Conservation (phyloP, 37 sponge, comb jelly and placozoan species). For the Petrosia ficiformis region DNA sequence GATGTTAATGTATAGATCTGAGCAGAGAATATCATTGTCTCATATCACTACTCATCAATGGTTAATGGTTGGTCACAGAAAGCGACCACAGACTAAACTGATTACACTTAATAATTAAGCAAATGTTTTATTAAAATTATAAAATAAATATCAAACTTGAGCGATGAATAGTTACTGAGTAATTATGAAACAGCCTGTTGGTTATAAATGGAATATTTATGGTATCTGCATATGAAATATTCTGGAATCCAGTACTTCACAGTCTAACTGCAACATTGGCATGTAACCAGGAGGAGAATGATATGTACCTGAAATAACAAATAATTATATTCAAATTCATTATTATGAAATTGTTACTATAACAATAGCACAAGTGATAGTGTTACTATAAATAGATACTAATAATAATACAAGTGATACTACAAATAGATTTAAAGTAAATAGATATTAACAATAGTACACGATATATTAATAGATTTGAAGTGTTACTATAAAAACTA, state of each 20-base stretch:
- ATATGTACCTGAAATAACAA: background rate
- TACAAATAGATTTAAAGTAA: too few species aligned
- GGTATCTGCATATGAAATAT: constrained; percentile 5
- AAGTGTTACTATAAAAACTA: too few species aligned
- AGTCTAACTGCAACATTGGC: constrained; percentile 51
- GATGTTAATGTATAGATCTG: constrained; percentile 40
- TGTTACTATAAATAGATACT: too few species aligned
- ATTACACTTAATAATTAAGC: background rate
- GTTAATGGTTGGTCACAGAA: constrained; percentile 2
- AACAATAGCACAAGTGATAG: too few species aligned
- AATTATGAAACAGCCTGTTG: background rate
- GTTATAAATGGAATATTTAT: too few species aligned
- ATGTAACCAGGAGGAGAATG: constrained; percentile 1
- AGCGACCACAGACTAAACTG: background rate
- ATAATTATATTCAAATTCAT: background rate
- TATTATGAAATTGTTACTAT: background rate
- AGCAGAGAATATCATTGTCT: constrained; percentile 13
- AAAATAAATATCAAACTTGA: background rate
- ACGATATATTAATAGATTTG: too few species aligned
- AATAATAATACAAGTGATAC: too few species aligned
- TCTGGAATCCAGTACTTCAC: constrained; percentile 6
- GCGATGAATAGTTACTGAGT: background rate
- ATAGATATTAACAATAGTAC: too few species aligned
- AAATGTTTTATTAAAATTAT: background rate
- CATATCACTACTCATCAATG: constrained; percentile 46